These are phyloP conservation scores for Tiliqua scincoides DNA, from an alignment of 2,113 vertebrate species.

Conservation along the genomic window DNA sequence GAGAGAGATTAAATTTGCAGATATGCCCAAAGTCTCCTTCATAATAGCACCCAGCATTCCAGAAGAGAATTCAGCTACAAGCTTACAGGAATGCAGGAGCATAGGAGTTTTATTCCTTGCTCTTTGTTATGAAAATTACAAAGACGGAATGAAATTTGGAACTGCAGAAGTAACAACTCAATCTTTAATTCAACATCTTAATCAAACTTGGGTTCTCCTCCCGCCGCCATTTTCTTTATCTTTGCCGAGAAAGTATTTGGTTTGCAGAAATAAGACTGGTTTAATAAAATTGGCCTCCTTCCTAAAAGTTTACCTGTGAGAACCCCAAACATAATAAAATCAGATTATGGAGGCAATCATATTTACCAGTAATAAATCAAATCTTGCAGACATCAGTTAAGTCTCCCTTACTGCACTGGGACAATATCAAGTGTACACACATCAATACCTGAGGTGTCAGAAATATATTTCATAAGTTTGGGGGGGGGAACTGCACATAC, in stretches of 20 bases:
- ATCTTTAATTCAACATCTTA: conserved; percentile 50
- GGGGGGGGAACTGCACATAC: conserved; percentile 76
- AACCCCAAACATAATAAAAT: conserved; percentile 97
- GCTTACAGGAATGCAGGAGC: not conserved
- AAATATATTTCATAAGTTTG: conserved; percentile 85
- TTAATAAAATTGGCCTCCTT: conserved; percentile 93
- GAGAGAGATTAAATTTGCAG: no score
- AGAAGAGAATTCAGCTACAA: not conserved
- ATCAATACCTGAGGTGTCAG: conserved; percentile 81
- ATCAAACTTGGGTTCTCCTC: conserved; percentile 11
- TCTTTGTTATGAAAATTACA: conserved; percentile 9
- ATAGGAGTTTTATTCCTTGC: not conserved
- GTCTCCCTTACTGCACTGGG: conserved; percentile 79
- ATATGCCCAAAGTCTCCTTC: not conserved
- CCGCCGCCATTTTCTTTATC: conserved; percentile 6
- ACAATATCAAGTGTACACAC: conserved; percentile 80
- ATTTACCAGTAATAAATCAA: conserved; percentile 98
- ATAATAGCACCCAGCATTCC: not conserved
- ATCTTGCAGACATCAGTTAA: conserved; percentile 92
- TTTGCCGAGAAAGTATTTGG: conserved; percentile 69
- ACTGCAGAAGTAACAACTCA: conserved; percentile 48
- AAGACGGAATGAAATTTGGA: conserved; percentile 34
- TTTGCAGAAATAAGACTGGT: conserved; percentile 79
- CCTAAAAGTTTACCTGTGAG: conserved; percentile 93
- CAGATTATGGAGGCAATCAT: conserved; percentile 96